Conservation (phyloP, 2,797 vertebrate species). For the Cottoperca gobio region DNA sequence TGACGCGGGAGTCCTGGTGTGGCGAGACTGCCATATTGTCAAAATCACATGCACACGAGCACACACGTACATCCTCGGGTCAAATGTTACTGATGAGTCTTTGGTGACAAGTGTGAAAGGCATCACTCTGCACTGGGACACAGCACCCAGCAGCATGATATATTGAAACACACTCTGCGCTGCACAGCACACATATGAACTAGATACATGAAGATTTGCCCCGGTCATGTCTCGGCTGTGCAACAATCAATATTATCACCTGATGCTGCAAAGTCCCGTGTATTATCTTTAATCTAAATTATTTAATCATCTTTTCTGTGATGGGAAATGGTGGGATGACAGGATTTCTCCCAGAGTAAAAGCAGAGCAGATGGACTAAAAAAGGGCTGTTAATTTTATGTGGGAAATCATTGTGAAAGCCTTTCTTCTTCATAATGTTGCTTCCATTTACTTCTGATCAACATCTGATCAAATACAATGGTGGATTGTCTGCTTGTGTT, state of each 20-base stretch:
- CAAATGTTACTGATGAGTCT: conserved; percentile 69
- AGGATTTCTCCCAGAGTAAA: conserved; percentile 20
- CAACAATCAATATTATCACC: conserved; percentile 19
- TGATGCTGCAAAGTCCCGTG: conserved; percentile 18
- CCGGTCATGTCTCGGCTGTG: background rate
- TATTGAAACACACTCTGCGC: conserved; percentile 35
- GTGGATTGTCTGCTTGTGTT: conserved; percentile 56
- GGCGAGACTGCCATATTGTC: conserved; percentile 20
- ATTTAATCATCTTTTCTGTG: background rate
- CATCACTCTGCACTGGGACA: conserved; percentile 56
- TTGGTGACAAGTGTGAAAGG: conserved; percentile 78
- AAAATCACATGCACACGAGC: conserved; percentile 19
- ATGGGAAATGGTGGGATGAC: conserved; percentile 20
- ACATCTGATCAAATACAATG: conserved; percentile 55
- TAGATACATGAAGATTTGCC: conserved; percentile 31
- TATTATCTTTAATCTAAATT: background rate
- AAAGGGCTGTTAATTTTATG: conserved; percentile 25
- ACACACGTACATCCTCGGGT: conserved; percentile 42
- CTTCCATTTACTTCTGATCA: conserved; percentile 54
- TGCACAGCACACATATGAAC: conserved; percentile 2
- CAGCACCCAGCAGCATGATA: conserved; percentile 38
- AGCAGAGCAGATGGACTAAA: conserved; percentile 32
- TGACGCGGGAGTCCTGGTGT: conserved; percentile 20
- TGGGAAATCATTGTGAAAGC: conserved; percentile 38
- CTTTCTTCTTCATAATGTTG: conserved; percentile 37